Evolutionary conservation across 2,113 vertebrate species (phyloP).

Genomic region (Equus przewalskii): DNA sequence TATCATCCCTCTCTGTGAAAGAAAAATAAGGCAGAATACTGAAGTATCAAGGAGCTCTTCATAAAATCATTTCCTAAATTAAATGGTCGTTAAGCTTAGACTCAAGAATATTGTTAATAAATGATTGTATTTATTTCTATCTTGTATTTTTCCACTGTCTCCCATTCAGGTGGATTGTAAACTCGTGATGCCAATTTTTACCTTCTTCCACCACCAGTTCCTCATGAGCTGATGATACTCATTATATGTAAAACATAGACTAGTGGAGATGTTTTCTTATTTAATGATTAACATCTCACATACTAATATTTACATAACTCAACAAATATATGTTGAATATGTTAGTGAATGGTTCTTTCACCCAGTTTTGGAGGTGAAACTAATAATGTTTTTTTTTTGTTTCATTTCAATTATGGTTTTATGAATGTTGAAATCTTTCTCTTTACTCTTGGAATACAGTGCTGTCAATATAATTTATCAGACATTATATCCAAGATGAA

Average conservation of each 20-base stretch:
- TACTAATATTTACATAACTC: too few species aligned
- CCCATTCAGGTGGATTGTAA: accelerated
- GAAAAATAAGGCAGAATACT: not conserved
- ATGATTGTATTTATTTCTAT: not conserved
- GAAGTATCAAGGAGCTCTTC: not conserved
- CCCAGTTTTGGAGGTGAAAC: not conserved
- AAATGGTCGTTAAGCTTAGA: not conserved
- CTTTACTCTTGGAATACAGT: not conserved
- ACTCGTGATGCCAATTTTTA: not conserved
- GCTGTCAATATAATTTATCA: not conserved
- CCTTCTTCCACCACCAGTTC: too few species aligned
- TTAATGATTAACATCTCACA: too few species aligned
- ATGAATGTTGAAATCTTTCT: not conserved
- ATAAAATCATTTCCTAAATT: not conserved
- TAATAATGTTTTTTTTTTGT: not conserved
- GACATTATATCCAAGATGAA: not conserved
- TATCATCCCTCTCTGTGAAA: not conserved
- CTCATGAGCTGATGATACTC: too few species aligned
- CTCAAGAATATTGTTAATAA: not conserved
- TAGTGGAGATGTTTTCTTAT: not conserved
- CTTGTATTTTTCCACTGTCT: too few species aligned
- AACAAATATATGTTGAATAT: not conserved
- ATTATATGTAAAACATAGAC: accelerated
- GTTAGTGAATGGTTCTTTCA: not conserved
- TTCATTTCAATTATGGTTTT: not conserved